A percentile compares a stretch with the other conserved stretches of the same genome.
These are phyloP conservation scores for Umimayanthus kanabou DNA, from an alignment of 92 coral and sea anemone genomes.

Conservation along the genomic window DNA sequence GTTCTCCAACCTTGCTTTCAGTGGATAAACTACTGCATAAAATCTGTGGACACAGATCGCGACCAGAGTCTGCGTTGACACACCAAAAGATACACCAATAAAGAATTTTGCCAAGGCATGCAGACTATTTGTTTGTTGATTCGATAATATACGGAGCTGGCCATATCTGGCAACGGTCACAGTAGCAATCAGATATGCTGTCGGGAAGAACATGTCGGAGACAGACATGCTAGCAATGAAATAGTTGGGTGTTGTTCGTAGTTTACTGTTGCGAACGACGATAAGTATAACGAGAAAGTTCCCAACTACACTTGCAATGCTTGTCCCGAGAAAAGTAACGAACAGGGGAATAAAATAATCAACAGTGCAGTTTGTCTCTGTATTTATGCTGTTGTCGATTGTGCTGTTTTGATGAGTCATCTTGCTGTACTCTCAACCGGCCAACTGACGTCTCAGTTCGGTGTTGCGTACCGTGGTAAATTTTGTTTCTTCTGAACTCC, in stretches of 20 bases:
- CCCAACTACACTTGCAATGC: background rate
- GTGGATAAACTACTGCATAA: constrained; percentile 16
- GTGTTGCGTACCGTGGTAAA: no score
- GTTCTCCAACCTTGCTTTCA: constrained; percentile 23
- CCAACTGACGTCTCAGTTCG: no score
- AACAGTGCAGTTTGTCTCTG: background rate
- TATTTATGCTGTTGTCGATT: background rate
- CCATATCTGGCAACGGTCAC: background rate
- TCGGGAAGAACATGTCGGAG: background rate
- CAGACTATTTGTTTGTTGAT: background rate
- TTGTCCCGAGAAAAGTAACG: background rate
- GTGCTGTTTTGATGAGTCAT: background rate
- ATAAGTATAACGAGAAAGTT: background rate
- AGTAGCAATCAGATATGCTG: background rate
- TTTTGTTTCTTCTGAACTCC: no score
- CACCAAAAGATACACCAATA: background rate
- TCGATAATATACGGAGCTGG: background rate
- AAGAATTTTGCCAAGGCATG: background rate
- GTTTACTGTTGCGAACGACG: background rate
- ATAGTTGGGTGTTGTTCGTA: constrained; percentile 11
- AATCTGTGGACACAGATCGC: constrained; percentile 29
- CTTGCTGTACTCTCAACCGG: background rate
- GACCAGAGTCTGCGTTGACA: constrained; percentile 9
- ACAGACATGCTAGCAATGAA: background rate
- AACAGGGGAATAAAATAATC: background rate